Base-by-base conservation (phyloP, 1,140 invertebrate species). In the Archegozetes longisetosus region DNA sequence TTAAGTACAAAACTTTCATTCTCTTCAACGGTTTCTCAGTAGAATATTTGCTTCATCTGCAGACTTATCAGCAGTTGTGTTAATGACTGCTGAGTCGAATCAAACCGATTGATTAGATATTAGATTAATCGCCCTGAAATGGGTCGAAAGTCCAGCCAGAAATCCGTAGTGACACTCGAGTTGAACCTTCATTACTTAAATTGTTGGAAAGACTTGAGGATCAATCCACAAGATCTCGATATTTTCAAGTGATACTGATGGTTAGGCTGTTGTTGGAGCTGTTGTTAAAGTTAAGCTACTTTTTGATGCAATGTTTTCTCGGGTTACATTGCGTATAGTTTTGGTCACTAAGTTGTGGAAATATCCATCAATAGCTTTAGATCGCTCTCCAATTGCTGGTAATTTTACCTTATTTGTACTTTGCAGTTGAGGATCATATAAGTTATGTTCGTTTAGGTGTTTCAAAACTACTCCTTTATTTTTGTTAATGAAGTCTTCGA, bases 211-310 rank as follows among this genome's bases (percentile, higher is more conserved):
- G 40, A 60, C 50, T 53, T 66, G 27, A 29, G 62, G 61, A 49
- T 66, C 64, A 48, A 66, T 57, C 64, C 64, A 66, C 0, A 66
- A 50, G 32, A 66, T 64, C 28, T 64, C 62, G 3, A 66, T 17
- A 28, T 55, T 55, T 20, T 58, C 57, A 25, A 58, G 26, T 20
- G 17, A 28, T 51, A 28, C 55, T n/a, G n/a, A n/a, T n/a, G n/a
- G n/a, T n/a, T n/a, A n/a, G n/a, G n/a, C n/a, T n/a, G n/a, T n/a
- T n/a, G n/a, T n/a, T n/a, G n/a, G n/a, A n/a, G n/a, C n/a, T n/a
- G n/a, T n/a, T n/a, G n/a, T n/a, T n/a, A n/a, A n/a, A n/a, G n/a
- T n/a, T 2, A 26, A 55, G 20, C 28, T 58, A 2, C 47, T n/a
- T 14, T 32, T 51, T 12, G n/a, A 27, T 24, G 22, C 52, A 2